phyloP scores from a whole-genome alignment of 2,888 invertebrate species.

The Eurytoma californica region DNA sequence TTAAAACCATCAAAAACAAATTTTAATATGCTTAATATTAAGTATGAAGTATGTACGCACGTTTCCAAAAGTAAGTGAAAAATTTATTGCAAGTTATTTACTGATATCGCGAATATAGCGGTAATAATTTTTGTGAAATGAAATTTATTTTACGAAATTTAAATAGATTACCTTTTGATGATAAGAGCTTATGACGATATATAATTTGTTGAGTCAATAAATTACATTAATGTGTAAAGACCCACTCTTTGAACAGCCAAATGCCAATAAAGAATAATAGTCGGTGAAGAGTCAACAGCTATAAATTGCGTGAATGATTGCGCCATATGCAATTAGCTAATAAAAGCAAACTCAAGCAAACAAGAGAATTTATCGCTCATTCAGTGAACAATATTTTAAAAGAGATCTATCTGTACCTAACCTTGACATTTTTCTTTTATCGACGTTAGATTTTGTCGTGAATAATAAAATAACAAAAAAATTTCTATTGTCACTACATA shows the following conservation, averaged over 20 bases:
- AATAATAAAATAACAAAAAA: no score
- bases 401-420: not conserved
- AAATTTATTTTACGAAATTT: slow-evolving; percentile 3
- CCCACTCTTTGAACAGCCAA: slow-evolving; percentile 5
- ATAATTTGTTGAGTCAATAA: slow-evolving; percentile 22
- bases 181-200: not conserved
- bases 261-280: slow-evolving; percentile 23
- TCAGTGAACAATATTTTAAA: not conserved
- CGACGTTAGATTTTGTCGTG: no score
- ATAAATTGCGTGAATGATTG: slow-evolving; percentile 35
- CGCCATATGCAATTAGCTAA: slow-evolving; percentile 23
- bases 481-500: no score
- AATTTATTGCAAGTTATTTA: no score
- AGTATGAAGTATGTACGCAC: no score
- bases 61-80: no score
- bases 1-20: no score
- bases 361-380: not conserved
- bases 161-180: not conserved
- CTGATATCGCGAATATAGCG: no score
- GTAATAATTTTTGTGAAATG: not conserved
- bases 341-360: slow-evolving; percentile 13
- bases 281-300: slow-evolving; percentile 18
- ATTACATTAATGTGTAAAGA: slow-evolving; percentile 4
- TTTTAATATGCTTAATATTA: no score
- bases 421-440: no score